Evolutionary conservation across 1,140 invertebrate species (phyloP), one percentile per base, ranked within the genome.

Genomic region (Pygmarrhopalites habei): DNA sequence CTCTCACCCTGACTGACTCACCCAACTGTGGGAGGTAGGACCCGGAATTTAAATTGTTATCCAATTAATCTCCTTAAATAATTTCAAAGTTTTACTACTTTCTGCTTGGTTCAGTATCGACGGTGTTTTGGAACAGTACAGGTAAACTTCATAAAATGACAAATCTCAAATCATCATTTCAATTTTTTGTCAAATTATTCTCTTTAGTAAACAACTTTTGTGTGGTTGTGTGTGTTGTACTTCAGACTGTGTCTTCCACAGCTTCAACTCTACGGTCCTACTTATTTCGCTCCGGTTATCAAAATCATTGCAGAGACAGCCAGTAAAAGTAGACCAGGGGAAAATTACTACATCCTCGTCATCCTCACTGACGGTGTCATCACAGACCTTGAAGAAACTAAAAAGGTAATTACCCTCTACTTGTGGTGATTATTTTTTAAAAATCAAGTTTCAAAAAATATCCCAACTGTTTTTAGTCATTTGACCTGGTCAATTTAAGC

Each of bases 331-430:
- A 53, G 28, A 23, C 7, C 7, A 10, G 51, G 51, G 3, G 7
- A 76, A 79, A 76, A 81, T 32, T 86, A 86, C 70, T 83, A 80
- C 73, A 78, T 86, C 46, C 73, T 86, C 4, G 75, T 86, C 3
- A 82, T 86, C 53, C 75, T 86, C 14, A 86, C 85, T 2, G 85
- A 87, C 75, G 85, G 85, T 29, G 79, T 83, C 46, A 83, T 86
- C 44, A 83, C 80, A 14, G 85, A 86, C 71, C 82, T 86, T 79
- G 76, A 77, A 17, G 74, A 81, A 30, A 85, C 85, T 1, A 82
- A 79, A 69, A 72, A 80, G 63, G 82, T 76, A 47, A 7, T 35
- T 35, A 35, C 15, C 15, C 15, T 35, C 32, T 35, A 15, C 32
- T n/a, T n/a, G n/a, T n/a, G n/a, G n/a, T n/a, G n/a, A n/a, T n/a